A percentile compares a stretch with the other conserved stretches of the same genome.
These are phyloP conservation scores for Hypsibius dujardini DNA, from an alignment of 1,140 invertebrate genomes.

Conservation along the genomic window DNA sequence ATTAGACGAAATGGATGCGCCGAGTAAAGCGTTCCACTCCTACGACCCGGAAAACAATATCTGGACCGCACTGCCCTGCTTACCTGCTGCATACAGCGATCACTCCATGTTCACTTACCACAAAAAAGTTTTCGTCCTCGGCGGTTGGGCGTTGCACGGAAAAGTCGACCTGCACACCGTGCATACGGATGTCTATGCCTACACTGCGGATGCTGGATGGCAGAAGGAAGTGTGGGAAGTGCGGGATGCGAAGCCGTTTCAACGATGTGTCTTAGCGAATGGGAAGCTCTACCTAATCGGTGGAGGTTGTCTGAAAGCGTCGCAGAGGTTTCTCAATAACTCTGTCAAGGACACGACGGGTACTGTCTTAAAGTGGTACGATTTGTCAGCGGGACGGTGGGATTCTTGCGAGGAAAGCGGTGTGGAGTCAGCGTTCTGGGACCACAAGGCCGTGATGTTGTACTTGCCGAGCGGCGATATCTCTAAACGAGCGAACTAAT, in stretches of 20 bases:
- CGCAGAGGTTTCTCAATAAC: neutral
- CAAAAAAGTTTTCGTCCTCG: constrained; percentile 1
- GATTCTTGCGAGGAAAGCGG: neutral
- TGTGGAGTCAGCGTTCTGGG: neutral
- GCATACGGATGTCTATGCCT: neutral
- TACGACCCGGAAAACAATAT: neutral
- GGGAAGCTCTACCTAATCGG: neutral
- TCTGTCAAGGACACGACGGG: neutral
- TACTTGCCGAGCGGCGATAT: neutral
- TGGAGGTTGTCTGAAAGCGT: neutral
- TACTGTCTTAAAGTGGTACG: neutral
- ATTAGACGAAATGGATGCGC: neutral
- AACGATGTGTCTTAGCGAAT: neutral
- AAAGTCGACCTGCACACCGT: neutral
- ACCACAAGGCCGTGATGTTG: neutral
- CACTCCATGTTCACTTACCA: neutral
- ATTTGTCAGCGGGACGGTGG: neutral
- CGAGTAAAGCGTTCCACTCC: neutral
- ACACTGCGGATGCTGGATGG: neutral
- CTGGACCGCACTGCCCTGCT: neutral
- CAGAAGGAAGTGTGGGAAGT: neutral
- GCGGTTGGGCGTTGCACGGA: constrained; percentile 1
- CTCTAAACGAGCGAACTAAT: no score
- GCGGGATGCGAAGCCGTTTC: neutral
- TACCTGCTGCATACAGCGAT: neutral